Percentiles rank a stretch among this genome's conserved stretches.
phyloP scores from a whole-genome alignment of 2,888 invertebrate species.

The Erebia epiphron region DNA sequence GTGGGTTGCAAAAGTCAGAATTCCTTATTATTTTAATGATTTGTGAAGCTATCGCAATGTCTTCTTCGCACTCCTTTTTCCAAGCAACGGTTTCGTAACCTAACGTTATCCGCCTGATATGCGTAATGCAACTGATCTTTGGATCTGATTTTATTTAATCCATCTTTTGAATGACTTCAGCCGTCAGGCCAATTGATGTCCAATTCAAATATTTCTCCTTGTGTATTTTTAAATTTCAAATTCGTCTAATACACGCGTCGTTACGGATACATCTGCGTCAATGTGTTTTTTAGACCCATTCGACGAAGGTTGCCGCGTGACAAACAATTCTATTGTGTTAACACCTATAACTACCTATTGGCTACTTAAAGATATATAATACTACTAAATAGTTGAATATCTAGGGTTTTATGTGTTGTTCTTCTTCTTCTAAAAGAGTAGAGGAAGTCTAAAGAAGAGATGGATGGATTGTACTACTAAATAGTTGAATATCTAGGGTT shows the following conservation, averaged over 20 bases:
- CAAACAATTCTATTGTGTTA: constrained; percentile 3
- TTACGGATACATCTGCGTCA: constrained; percentile 4
- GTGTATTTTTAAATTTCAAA: constrained; percentile 5
- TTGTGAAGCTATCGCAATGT: too few species aligned
- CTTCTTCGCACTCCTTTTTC: too few species aligned
- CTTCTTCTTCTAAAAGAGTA: too few species aligned
- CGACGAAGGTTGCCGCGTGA: background rate
- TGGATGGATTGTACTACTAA: background rate
- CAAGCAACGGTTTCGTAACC: too few species aligned
- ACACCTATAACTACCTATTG: background rate
- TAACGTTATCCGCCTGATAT: too few species aligned
- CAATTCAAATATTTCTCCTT: background rate
- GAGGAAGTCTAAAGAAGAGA: too few species aligned
- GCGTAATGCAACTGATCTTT: too few species aligned
- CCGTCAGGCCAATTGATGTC: background rate
- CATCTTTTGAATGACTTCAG: background rate
- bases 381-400: background rate
- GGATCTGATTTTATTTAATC: too few species aligned
- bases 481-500: background rate
- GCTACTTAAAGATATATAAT: background rate
- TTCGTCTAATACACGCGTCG: background rate
- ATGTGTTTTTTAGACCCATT: background rate
- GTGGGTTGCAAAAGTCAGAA: too few species aligned
- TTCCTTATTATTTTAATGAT: too few species aligned
- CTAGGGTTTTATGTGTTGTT: background rate